phyloP scores from a whole-genome alignment of 1,140 invertebrate species.

The Intoshia linei region DNA sequence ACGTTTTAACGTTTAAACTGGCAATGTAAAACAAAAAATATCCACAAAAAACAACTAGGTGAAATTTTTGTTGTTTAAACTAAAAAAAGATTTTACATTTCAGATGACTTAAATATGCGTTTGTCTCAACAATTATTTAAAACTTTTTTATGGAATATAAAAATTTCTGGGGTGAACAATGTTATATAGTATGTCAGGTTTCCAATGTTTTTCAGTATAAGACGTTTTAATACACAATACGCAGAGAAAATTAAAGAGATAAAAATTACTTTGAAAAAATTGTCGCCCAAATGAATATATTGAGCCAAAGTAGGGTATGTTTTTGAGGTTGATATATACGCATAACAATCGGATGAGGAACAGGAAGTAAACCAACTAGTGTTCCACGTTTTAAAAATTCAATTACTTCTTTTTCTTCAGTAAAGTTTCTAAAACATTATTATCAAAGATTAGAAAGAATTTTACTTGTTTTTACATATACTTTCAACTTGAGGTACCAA shows the following conservation, averaged over 20 bases:
- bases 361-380: slow-evolving; percentile 69
- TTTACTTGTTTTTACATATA: slow-evolving; percentile 94
- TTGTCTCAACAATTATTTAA: background rate
- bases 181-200: background rate
- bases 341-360: slow-evolving; percentile 91
- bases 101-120: background rate
- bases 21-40: too few relatives aligned
- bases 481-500: slow-evolving; percentile 96
- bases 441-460: slow-evolving; percentile 2
- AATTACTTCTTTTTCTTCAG: slow-evolving; percentile 90
- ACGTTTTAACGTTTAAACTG: too few relatives aligned
- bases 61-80: too few relatives aligned
- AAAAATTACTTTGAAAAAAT: slow-evolving; percentile 63
- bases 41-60: too few relatives aligned
- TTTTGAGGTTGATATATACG: slow-evolving; percentile 89
- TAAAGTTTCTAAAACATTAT: slow-evolving; percentile 42
- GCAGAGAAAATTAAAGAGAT: background rate
- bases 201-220: background rate
- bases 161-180: background rate
- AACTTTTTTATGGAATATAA: slow-evolving; percentile 4
- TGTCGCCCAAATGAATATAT: slow-evolving; percentile 95
- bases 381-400: slow-evolving; percentile 96
- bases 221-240: background rate
- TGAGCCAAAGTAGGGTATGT: slow-evolving; percentile 88
- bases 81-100: background rate